phyloP scores from a whole-genome alignment of 2,113 vertebrate genomes.

The Euleptes europaea region DNA sequence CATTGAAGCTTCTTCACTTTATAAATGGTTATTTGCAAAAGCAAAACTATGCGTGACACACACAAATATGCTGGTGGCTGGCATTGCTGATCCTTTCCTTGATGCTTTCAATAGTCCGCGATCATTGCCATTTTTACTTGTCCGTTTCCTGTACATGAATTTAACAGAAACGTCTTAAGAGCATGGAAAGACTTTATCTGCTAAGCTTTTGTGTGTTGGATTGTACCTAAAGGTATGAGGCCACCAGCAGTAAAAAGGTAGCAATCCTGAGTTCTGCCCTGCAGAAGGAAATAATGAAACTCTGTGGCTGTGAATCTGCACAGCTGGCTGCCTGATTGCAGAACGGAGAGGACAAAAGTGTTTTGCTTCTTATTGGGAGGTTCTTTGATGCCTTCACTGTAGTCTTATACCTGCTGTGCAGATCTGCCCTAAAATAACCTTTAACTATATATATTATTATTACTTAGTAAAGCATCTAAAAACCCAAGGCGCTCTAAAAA shows the following conservation, averaged over 20 bases:
- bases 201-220: not conserved
- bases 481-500: no score
- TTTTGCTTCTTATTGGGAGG: not conserved
- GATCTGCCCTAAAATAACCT: not conserved
- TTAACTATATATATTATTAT: not conserved
- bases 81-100: not conserved
- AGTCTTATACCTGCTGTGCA: not conserved
- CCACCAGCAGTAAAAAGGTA: not conserved
- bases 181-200: not conserved
- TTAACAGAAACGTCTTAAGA: not conserved
- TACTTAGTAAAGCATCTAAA: no score
- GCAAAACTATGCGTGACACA: not conserved
- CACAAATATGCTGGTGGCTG: not conserved
- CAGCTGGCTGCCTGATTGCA: not conserved
- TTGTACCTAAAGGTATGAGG: no score
- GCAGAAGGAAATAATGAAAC: not conserved
- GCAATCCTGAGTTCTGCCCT: no score
- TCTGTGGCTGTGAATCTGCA: not conserved
- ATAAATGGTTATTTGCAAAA: not conserved
- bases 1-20: not conserved
- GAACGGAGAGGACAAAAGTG: not conserved
- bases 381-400: not conserved
- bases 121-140: not conserved
- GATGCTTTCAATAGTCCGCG: not conserved
- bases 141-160: not conserved